Conservation (phyloP, 1,140 invertebrate species). For the Dreissena rostriformis region DNA sequence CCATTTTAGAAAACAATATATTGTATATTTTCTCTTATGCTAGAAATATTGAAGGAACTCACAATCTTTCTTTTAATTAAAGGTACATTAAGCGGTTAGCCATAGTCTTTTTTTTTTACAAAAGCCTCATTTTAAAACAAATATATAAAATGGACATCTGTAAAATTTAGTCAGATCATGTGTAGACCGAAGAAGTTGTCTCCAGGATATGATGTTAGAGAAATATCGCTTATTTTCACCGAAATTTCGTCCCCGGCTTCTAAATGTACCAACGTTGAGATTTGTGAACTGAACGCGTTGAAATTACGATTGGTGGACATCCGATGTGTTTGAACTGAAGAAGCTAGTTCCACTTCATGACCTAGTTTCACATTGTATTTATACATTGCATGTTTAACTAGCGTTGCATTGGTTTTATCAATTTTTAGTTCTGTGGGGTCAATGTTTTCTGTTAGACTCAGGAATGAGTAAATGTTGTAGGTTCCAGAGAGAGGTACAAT, state of each 20-base stretch:
- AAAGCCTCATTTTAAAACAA: no score
- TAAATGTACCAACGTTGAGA: constrained; percentile 3
- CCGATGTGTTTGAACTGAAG: not conserved
- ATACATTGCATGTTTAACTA: constrained; percentile 19
- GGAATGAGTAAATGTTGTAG: constrained; percentile 24
- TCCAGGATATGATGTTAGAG: not conserved
- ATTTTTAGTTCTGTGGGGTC: not conserved
- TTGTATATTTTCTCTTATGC: no score
- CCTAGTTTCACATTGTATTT: constrained; percentile 21
- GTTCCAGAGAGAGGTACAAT: constrained; percentile 9
- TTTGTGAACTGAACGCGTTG: constrained; percentile 11
- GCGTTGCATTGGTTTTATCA: not conserved
- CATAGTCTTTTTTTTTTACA: no score
- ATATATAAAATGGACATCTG: no score
- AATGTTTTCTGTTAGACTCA: not conserved
- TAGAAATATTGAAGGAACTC: no score
- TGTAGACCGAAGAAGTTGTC: constrained; percentile 32
- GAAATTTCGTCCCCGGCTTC: constrained; percentile 42
- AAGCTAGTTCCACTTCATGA: not conserved
- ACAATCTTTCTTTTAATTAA: no score
- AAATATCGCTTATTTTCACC: constrained; percentile 23
- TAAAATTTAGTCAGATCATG: constrained; percentile 12
- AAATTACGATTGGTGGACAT: constrained; percentile 2
- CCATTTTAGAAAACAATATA: no score
- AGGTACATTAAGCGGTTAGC: no score